These are phyloP conservation scores for Notodonta ziczac DNA, from an alignment of 2,888 invertebrate genomes.

Conservation along the genomic window DNA sequence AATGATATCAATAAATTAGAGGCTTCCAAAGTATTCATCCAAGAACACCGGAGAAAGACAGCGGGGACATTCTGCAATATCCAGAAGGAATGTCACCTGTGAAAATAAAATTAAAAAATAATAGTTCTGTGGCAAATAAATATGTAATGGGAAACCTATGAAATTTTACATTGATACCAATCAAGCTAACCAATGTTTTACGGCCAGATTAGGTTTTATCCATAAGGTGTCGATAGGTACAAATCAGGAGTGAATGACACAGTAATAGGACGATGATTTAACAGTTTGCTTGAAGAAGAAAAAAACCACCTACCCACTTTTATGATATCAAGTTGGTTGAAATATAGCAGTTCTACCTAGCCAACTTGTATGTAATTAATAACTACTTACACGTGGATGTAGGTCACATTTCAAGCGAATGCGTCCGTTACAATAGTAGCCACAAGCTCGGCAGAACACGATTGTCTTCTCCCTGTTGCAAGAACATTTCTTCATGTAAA, in stretches of 20 bases:
- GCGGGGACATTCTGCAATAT: constrained; percentile 77
- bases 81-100: constrained; percentile 79
- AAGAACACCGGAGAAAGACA: constrained; percentile 72
- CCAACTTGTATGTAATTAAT: background rate
- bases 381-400: constrained; percentile 69
- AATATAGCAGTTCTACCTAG: background rate
- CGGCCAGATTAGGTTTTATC: too few species aligned
- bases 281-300: too few species aligned
- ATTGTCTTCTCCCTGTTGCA: constrained; percentile 70
- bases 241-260: too few species aligned
- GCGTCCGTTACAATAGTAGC: constrained; percentile 74
- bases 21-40: constrained; percentile 61
- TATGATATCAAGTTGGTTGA: background rate
- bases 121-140: too few species aligned
- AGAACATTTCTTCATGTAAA: constrained; percentile 64
- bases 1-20: constrained; percentile 17
- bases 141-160: too few species aligned
- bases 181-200: too few species aligned
- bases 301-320: background rate
- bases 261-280: too few species aligned
- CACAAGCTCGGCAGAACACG: constrained; percentile 76
- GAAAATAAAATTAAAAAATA: background rate
- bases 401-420: constrained; percentile 70
- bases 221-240: too few species aligned
- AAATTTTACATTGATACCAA: too few species aligned